phyloP scores from a whole-genome alignment of 92 coral and sea anemone genomes.

The Palythoa heliodiscus region DNA sequence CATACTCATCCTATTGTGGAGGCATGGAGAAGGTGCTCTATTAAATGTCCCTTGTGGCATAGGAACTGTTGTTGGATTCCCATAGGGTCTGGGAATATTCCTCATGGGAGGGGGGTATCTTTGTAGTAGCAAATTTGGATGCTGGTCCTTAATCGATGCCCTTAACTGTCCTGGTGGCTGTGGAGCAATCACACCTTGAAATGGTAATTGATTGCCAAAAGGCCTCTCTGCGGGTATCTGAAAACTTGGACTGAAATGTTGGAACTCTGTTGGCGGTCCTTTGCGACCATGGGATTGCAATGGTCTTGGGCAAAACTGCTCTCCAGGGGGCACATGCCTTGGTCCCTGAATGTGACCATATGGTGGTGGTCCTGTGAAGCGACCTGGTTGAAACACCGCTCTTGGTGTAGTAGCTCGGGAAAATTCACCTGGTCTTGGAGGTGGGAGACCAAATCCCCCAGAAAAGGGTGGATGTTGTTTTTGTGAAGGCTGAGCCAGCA shows the following conservation, averaged over 20 bases:
- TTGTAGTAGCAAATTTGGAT: not conserved
- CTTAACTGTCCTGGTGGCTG: not conserved
- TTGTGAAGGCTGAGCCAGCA: not conserved
- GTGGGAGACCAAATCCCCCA: slow-evolving; percentile 17
- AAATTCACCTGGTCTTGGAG: not conserved
- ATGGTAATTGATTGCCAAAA: slow-evolving; percentile 1
- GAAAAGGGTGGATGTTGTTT: slow-evolving; percentile 1
- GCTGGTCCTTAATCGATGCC: not conserved
- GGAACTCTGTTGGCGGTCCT: slow-evolving; percentile 27
- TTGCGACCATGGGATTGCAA: not conserved
- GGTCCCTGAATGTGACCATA: not conserved
- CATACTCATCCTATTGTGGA: not conserved
- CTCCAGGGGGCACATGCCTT: not conserved
- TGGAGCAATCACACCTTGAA: not conserved
- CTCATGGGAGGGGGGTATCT: not conserved
- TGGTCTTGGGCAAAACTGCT: slow-evolving; percentile 27
- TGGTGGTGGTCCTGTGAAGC: slow-evolving; percentile 1
- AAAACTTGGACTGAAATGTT: slow-evolving; percentile 1
- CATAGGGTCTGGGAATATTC: not conserved
- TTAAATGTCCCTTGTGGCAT: not conserved
- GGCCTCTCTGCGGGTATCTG: slow-evolving; percentile 13
- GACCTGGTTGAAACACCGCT: slow-evolving; percentile 16
- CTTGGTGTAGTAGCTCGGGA: not conserved
- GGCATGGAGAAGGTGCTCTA: not conserved
- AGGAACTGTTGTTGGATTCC: not conserved